Evolutionary conservation across 2,888 invertebrate species (phyloP).

Genomic region (Cordylochernes scorpioides): DNA sequence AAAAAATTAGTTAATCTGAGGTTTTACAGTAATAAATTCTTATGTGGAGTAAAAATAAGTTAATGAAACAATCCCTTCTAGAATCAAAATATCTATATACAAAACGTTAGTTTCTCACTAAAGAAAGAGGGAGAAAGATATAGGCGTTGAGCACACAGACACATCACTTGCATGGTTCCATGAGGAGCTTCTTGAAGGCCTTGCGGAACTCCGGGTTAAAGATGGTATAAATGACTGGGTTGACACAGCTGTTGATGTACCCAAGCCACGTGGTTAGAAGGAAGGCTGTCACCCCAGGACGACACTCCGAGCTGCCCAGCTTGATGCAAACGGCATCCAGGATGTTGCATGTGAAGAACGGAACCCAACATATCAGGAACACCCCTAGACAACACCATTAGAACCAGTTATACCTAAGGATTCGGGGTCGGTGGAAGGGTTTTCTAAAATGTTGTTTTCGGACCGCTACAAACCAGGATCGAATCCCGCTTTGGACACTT

Average conservation of each 20-base stretch:
- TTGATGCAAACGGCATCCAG: constrained; percentile 87
- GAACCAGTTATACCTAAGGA: not conserved
- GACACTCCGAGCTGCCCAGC: constrained; percentile 32
- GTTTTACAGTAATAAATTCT: too few relatives aligned
- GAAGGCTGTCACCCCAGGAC: constrained; percentile 62
- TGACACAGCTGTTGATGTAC: constrained; percentile 48
- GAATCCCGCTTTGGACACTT: too few relatives aligned
- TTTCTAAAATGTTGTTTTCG: too few relatives aligned
- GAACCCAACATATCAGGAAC: constrained; percentile 93
- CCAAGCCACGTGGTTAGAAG: constrained; percentile 91
- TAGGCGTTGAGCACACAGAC: too few relatives aligned
- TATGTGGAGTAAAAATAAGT: too few relatives aligned
- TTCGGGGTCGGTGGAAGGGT: not conserved
- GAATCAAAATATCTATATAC: too few relatives aligned
- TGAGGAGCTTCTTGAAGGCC: constrained; percentile 76
- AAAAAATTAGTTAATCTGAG: too few relatives aligned
- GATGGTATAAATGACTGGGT: constrained; percentile 78
- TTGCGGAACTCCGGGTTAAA: constrained; percentile 93
- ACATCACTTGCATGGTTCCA: constrained; percentile 6
- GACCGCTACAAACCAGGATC: too few relatives aligned
- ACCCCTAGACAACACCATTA: constrained; percentile 37
- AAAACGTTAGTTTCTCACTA: too few relatives aligned
- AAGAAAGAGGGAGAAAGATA: too few relatives aligned
- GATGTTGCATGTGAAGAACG: constrained; percentile 94
- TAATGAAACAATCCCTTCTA: too few relatives aligned